phyloP scores from a whole-genome alignment of 2,113 vertebrate genomes.

The Irena cyanogastra region DNA sequence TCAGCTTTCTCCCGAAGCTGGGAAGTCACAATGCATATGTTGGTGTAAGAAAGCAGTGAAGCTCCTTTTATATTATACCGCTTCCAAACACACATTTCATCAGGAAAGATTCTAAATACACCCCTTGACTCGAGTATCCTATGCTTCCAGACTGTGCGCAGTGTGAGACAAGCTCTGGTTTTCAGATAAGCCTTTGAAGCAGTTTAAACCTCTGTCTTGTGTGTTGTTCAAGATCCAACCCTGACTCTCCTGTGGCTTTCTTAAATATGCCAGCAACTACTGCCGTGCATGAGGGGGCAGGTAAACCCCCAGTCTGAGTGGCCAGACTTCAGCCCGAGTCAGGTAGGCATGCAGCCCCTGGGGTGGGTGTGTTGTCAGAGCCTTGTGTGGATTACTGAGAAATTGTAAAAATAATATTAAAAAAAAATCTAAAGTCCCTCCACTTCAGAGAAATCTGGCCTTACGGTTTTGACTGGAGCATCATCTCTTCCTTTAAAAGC shows the following conservation, averaged over 20 bases:
- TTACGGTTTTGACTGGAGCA: slow-evolving; percentile 5
- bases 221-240: background rate
- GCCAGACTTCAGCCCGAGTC: background rate
- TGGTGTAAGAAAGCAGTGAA: background rate
- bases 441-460: slow-evolving; percentile 2
- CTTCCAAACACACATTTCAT: background rate
- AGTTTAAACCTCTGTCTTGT: background rate
- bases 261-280: background rate
- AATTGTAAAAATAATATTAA: background rate
- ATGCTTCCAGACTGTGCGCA: background rate
- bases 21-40: accelerated
- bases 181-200: background rate
- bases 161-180: background rate
- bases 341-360: background rate
- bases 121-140: accelerated
- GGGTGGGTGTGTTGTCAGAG: background rate
- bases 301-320: background rate
- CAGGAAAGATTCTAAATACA: background rate
- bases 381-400: background rate
- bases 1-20: background rate
- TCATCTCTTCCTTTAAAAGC: slow-evolving; percentile 50
- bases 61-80: background rate
- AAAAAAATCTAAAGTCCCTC: background rate
- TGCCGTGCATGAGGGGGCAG: background rate
- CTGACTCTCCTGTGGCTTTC: background rate